phyloP scores from a whole-genome alignment of 2,888 invertebrate species.

The Chymomyza caudatula region DNA sequence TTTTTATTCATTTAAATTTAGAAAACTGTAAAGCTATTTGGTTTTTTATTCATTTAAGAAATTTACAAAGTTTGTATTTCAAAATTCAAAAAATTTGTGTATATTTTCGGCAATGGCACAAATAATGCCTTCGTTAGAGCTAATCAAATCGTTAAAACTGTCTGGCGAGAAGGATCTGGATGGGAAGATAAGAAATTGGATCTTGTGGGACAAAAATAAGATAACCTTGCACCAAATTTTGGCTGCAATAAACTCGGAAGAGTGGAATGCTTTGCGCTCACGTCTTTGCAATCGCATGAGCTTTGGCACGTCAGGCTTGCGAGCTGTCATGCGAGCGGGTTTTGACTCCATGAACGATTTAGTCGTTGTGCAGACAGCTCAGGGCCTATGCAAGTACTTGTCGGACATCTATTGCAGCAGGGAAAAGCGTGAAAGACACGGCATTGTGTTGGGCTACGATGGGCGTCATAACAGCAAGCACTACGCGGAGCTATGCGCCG shows the following conservation, averaged over 20 bases:
- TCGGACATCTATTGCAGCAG: slow-evolving; percentile 80
- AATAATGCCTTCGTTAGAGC: slow-evolving; percentile 28
- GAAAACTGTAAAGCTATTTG: too few species aligned
- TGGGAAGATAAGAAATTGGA: slow-evolving; percentile 85
- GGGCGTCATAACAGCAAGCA: slow-evolving; percentile 93
- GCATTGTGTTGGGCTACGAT: slow-evolving; percentile 94
- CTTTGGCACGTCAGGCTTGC: slow-evolving; percentile 96
- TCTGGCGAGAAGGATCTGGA: slow-evolving; percentile 80
- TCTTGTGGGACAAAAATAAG: slow-evolving; percentile 87
- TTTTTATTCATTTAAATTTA: too few species aligned
- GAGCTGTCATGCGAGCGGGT: slow-evolving; percentile 95
- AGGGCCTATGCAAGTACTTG: slow-evolving; percentile 90
- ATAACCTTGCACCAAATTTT: slow-evolving; percentile 83
- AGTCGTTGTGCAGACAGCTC: slow-evolving; percentile 95
- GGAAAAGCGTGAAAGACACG: slow-evolving; percentile 80
- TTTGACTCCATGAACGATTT: slow-evolving; percentile 97
- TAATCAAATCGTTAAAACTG: slow-evolving; percentile 29
- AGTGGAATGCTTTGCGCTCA: slow-evolving; percentile 80
- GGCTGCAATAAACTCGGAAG: slow-evolving; percentile 80
- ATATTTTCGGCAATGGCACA: slow-evolving; percentile 1
- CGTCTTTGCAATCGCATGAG: slow-evolving; percentile 85
- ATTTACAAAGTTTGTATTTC: too few species aligned
- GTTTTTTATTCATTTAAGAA: too few species aligned
- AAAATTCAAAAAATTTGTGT: too few species aligned
- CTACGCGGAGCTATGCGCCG: slow-evolving; percentile 87